Percentiles rank a stretch among this genome's conserved stretches.
Conservation (phyloP, 2,888 invertebrate species). For the Diabrotica balteata region DNA sequence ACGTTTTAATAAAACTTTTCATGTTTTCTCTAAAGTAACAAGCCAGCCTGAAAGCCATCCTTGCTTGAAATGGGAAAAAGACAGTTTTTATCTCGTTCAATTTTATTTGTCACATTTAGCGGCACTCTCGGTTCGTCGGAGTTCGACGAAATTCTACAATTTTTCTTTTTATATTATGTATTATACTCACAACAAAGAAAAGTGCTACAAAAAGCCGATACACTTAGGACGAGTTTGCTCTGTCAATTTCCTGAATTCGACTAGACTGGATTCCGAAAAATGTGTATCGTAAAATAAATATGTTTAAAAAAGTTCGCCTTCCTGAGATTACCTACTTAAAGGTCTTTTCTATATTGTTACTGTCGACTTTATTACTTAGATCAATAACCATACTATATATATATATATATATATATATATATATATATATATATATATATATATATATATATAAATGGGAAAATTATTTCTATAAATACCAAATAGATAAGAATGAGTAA, state of each 20-base stretch:
- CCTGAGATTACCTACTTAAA: too few species aligned
- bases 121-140: slow-evolving; percentile 6
- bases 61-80: not conserved
- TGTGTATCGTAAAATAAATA: not conserved
- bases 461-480: too few species aligned
- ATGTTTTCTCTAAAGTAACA: too few species aligned
- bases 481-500: too few species aligned
- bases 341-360: not conserved
- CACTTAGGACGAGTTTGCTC: slow-evolving; percentile 9
- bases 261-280: not conserved
- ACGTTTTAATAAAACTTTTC: too few species aligned
- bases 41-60: too few species aligned
- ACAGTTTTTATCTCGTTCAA: not conserved
- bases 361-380: too few species aligned
- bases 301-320: not conserved
- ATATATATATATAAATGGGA: too few species aligned
- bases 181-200: slow-evolving; percentile 9
- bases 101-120: slow-evolving; percentile 7
- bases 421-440: too few species aligned
- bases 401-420: too few species aligned
- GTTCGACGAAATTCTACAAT: not conserved
- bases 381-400: too few species aligned
- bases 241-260: slow-evolving; percentile 13
- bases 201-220: slow-evolving; percentile 8
- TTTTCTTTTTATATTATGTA: slow-evolving; percentile 6